These are phyloP conservation scores for Falcunculus frontatus DNA, from an alignment of 2,113 vertebrate genomes.

Conservation along the genomic window DNA sequence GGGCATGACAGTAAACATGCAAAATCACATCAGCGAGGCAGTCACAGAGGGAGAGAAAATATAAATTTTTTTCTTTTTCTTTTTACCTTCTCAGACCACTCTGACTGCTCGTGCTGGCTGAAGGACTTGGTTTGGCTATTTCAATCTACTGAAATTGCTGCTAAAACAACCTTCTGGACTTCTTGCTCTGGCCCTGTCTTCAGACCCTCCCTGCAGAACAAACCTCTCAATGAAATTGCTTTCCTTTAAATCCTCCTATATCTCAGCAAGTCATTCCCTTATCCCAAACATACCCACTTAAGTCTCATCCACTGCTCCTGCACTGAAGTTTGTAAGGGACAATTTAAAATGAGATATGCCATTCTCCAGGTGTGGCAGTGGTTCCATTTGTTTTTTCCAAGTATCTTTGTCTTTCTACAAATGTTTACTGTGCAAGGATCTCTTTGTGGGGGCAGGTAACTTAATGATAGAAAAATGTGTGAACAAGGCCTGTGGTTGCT, in stretches of 20 bases:
- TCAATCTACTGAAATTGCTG: neutral
- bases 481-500: neutral
- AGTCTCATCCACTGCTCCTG: neutral
- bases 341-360: neutral
- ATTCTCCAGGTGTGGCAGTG: neutral
- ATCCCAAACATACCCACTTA: neutral
- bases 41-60: neutral
- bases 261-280: neutral
- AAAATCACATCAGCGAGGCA: neutral
- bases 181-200: neutral
- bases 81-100: neutral
- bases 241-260: neutral
- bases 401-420: neutral
- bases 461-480: neutral
- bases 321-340: neutral
- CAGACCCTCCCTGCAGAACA: neutral
- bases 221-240: neutral
- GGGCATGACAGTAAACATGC: neutral
- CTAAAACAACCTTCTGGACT: neutral
- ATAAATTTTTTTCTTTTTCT: neutral
- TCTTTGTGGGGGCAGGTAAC: neutral
- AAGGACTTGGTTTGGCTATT: neutral
- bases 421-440: neutral
- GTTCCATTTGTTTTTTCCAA: neutral
- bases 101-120: neutral